These are phyloP conservation scores for Seriola rivoliana DNA, from an alignment of 2,113 vertebrate species.

Conservation along the genomic window DNA sequence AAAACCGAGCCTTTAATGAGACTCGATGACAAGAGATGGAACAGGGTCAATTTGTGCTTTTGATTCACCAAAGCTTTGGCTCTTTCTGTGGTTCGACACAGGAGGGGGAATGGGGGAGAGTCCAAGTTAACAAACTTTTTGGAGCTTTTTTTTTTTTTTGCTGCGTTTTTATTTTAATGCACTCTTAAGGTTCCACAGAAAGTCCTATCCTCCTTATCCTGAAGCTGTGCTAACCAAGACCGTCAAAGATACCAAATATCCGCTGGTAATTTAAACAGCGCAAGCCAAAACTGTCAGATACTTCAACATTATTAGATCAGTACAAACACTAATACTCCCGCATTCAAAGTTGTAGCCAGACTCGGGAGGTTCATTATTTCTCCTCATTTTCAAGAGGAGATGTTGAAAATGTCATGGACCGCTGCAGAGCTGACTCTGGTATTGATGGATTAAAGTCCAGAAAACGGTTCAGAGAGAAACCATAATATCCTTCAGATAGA, in stretches of 20 bases:
- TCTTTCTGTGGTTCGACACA: slow-evolving; percentile 49
- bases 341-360: slow-evolving; percentile 25
- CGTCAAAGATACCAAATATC: slow-evolving; percentile 36
- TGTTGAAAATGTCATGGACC: slow-evolving; percentile 28
- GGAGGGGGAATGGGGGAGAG: slow-evolving; percentile 30
- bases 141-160: slow-evolving; percentile 41
- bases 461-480: slow-evolving; percentile 33
- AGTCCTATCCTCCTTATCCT: slow-evolving; percentile 13
- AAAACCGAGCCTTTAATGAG: slow-evolving; percentile 67
- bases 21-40: slow-evolving; percentile 75
- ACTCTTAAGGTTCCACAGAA: slow-evolving; percentile 23
- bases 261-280: slow-evolving; percentile 14
- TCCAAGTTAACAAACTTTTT: slow-evolving; percentile 64
- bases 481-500: slow-evolving; percentile 17
- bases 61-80: slow-evolving; percentile 68
- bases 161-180: slow-evolving; percentile 22
- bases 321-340: slow-evolving; percentile 13
- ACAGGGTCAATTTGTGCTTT: slow-evolving; percentile 67
- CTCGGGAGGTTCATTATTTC: slow-evolving; percentile 36
- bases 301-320: slow-evolving; percentile 32
- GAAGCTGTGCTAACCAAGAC: slow-evolving; percentile 24
- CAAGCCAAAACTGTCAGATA: slow-evolving; percentile 33
- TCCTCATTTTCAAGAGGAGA: slow-evolving; percentile 25
- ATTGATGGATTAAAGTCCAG: slow-evolving; percentile 25
- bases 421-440: slow-evolving; percentile 18